A percentile compares a stretch with the other conserved stretches of the same genome.
phyloP scores from a whole-genome alignment of 1,140 invertebrate species.

The Drosophila persimilis region DNA sequence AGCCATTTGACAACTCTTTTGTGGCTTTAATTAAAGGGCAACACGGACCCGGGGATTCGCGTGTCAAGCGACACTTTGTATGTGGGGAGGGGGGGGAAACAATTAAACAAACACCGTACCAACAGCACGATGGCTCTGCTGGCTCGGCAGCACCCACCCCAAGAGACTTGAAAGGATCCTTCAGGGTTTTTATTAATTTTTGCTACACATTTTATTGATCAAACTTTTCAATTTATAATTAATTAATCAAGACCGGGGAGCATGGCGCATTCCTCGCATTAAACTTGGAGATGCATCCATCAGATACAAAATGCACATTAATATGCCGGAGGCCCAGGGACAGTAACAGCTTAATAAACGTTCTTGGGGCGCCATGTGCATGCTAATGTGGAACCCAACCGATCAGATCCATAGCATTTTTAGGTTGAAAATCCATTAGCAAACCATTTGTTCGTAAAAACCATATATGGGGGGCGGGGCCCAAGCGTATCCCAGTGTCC shows the following conservation, averaged over 20 bases:
- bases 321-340: conserved; percentile 24
- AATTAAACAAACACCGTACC: conserved; percentile 62
- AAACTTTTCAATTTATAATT: conserved; percentile 75
- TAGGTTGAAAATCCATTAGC: conserved; percentile 21
- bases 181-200: conserved; percentile 62
- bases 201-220: conserved; percentile 64
- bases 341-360: conserved; percentile 43
- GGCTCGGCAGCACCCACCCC: neutral
- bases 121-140: neutral
- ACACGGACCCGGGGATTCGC: conserved; percentile 46
- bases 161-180: no score
- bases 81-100: conserved; percentile 37
- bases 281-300: conserved; percentile 39
- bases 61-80: conserved; percentile 72
- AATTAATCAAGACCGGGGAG: conserved; percentile 58
- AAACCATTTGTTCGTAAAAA: conserved; percentile 48
- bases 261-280: conserved; percentile 38
- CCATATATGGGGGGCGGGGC: conserved; percentile 45
- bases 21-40: conserved; percentile 45
- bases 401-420: neutral
- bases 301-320: conserved; percentile 31
- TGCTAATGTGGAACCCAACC: conserved; percentile 40
- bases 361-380: conserved; percentile 28
- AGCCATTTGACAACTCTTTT: conserved; percentile 59
- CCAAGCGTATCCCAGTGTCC: conserved; percentile 44